phyloP scores from a whole-genome alignment of 2,113 vertebrate genomes.

The Oxygymnocypris stewartii region DNA sequence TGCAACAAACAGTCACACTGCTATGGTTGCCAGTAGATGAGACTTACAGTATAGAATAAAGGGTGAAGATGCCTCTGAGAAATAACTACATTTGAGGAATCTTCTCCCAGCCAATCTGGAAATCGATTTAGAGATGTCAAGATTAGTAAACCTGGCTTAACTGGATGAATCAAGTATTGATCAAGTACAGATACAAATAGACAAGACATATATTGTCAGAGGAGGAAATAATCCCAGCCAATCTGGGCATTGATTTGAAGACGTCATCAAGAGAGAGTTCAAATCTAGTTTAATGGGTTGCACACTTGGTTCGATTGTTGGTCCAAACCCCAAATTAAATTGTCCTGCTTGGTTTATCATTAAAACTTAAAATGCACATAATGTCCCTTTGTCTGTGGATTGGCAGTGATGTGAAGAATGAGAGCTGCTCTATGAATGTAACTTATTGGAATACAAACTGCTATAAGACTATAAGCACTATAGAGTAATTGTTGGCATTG shows the following conservation, averaged over 20 bases:
- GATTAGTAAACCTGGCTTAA: slow-evolving; percentile 67
- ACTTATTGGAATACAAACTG: background rate
- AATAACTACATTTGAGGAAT: slow-evolving; percentile 61
- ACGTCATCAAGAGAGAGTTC: background rate
- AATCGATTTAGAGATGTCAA: slow-evolving; percentile 66
- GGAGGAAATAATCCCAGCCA: background rate
- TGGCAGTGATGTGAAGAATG: background rate
- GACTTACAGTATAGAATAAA: slow-evolving; percentile 61
- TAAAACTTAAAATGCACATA: background rate
- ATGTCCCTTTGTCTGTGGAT: background rate
- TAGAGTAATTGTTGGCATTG: background rate
- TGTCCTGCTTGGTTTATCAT: background rate
- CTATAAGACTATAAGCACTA: background rate
- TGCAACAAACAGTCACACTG: slow-evolving; percentile 64
- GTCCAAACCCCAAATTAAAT: background rate
- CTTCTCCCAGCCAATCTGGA: slow-evolving; percentile 61
- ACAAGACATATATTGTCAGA: background rate
- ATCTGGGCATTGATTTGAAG: background rate
- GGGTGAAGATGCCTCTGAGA: slow-evolving; percentile 66
- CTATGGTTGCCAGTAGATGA: slow-evolving; percentile 57
- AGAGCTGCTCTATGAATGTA: background rate
- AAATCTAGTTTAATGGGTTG: background rate
- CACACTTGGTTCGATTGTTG: background rate
- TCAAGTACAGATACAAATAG: slow-evolving; percentile 58
- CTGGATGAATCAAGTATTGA: slow-evolving; percentile 71